Base-by-base conservation (phyloP, 2,888 invertebrate genomes). In the Hypselothyrea guttata region DNA sequence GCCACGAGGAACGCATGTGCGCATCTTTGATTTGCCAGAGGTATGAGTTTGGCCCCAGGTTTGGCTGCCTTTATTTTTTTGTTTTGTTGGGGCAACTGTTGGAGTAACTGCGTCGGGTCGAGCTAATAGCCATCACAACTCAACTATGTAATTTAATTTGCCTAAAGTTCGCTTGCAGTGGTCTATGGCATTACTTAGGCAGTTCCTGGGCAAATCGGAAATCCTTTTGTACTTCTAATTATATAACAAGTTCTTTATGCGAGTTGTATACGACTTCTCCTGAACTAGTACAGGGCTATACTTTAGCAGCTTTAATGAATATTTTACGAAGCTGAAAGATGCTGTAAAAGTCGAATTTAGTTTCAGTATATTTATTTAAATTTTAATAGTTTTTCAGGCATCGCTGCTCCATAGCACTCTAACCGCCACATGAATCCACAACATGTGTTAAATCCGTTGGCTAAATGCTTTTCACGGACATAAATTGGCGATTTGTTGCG, bases 401-500 rank as follows among this genome's bases (percentile, higher is more conserved):
- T n/a, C n/a, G n/a, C n/a, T n/a, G n/a, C n/a, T n/a, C n/a, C n/a
- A n/a, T n/a, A n/a, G n/a, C n/a, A n/a, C n/a, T n/a, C n/a, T 70
- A 57, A 67, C 47, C 37, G 35, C 34, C 58, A 46, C 27, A 53
- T 71, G 77, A 76, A 74, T 31, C 75, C 65, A 31, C 45, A 61
- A 78, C 78, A 84, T 77, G 82, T 78, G 82, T 84, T 77, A 74
- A 78, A 71, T 71, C 77, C 62, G 68, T 64, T 84, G 56, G 68
- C 75, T 71, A 74, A 84, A 76, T 78, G 84, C 68, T 47, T 54
- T 70, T 33, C 27, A 41, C 28, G 53, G 11, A 61, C 71, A 78
- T 84, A 78, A 78, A 78, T 84, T 78, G 82, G 63, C 75, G 78
- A 84, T 78, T 84, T 78, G 74, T 67, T 73, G 84, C 56, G 54